phyloP scores from a whole-genome alignment of 2,888 invertebrate species.

The Dendrolimus pini region DNA sequence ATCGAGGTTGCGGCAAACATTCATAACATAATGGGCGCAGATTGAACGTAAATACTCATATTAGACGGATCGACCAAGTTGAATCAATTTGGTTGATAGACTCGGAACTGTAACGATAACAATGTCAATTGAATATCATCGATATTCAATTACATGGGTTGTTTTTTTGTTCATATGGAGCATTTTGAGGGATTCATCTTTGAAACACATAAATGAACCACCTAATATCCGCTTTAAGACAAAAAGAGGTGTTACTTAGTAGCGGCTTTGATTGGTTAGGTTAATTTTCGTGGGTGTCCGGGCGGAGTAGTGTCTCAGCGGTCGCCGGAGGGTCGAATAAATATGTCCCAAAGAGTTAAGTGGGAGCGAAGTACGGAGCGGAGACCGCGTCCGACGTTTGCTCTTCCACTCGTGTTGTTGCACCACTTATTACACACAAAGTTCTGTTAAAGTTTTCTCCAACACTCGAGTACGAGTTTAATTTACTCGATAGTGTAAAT shows the following conservation, averaged over 20 bases:
- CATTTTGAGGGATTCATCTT: no score
- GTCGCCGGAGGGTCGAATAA: constrained; percentile 76
- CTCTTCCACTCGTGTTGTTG: constrained; percentile 77
- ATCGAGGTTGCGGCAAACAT: constrained; percentile 48
- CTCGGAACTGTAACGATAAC: no score
- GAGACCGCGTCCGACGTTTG: constrained; percentile 75
- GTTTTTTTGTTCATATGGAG: constrained; percentile 9
- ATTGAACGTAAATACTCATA: constrained; percentile 39
- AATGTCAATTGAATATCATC: no score
- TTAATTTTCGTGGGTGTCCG: constrained; percentile 58
- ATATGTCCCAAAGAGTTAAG: constrained; percentile 78
- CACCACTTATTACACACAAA: constrained; percentile 78
- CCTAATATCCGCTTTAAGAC: no score
- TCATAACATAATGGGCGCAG: constrained; percentile 52
- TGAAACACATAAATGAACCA: no score
- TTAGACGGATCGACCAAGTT: no score
- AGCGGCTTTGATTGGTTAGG: constrained; percentile 68
- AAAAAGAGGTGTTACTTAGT: constrained; percentile 42
- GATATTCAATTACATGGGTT: no score
- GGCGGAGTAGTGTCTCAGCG: constrained; percentile 47
- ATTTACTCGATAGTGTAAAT: constrained; percentile 78
- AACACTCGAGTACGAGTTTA: constrained; percentile 74
- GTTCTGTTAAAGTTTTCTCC: constrained; percentile 75
- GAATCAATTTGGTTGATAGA: no score
- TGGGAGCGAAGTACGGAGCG: constrained; percentile 70